Percentiles rank a stretch among this genome's conserved stretches.
phyloP scores from a whole-genome alignment of 2,888 invertebrate species.

The Pocota personata region DNA sequence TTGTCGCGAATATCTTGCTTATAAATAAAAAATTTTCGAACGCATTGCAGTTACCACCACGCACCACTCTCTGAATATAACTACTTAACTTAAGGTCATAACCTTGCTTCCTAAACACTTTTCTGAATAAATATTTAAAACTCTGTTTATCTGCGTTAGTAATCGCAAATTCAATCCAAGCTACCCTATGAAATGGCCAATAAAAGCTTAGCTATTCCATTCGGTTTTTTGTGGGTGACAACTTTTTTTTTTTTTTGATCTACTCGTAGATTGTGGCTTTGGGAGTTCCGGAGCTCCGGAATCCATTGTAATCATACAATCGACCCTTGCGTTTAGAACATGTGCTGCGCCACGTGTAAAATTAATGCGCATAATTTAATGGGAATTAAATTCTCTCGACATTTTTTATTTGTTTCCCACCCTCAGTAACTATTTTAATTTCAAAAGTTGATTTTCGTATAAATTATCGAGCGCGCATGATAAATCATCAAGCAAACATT shows the following conservation, averaged over 20 bases:
- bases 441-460: conserved; percentile 47
- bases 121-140: no score
- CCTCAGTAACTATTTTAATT: conserved; percentile 37
- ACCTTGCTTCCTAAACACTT: no score
- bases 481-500: conserved; percentile 36
- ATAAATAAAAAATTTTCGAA: no score
- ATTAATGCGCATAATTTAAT: conserved; percentile 62
- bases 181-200: neutral
- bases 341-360: conserved; percentile 31
- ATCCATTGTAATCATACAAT: conserved; percentile 31
- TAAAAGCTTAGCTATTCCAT: neutral
- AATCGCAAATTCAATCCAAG: neutral
- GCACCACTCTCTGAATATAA: no score
- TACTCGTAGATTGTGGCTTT: conserved; percentile 19
- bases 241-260: neutral
- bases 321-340: conserved; percentile 15
- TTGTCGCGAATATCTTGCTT: no score
- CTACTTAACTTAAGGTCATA: no score
- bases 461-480: conserved; percentile 36
- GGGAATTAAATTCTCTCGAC: conserved; percentile 34
- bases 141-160: neutral
- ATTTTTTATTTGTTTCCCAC: neutral
- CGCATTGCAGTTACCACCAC: no score
- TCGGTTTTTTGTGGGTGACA: neutral
- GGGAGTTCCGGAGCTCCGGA: conserved; percentile 4